Conservation (phyloP, 2,888 invertebrate genomes). For the Pyrrhia umbra region DNA sequence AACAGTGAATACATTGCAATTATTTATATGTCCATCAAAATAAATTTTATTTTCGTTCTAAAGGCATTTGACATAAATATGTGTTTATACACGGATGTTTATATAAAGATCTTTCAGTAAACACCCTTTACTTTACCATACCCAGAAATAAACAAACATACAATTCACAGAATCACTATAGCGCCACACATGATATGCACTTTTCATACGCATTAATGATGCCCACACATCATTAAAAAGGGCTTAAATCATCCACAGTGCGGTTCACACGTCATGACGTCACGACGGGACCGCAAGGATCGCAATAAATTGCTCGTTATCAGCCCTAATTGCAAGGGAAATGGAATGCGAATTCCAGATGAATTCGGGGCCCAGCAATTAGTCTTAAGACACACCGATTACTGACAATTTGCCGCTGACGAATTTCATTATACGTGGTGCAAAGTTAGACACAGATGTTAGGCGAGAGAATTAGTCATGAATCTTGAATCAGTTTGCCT, state of each 20-base stretch:
- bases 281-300: constrained; percentile 53
- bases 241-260: constrained; percentile 39
- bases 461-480: constrained; percentile 31
- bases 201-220: constrained; percentile 29
- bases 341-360: constrained; percentile 77
- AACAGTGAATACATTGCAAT: constrained; percentile 28
- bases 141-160: constrained; percentile 1
- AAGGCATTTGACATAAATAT: neutral
- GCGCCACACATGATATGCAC: constrained; percentile 20
- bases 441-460: constrained; percentile 54
- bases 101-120: neutral
- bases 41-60: constrained; percentile 8
- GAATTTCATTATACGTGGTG: constrained; percentile 63
- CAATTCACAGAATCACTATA: constrained; percentile 4
- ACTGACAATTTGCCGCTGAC: constrained; percentile 72
- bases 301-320: constrained; percentile 83
- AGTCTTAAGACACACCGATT: constrained; percentile 73
- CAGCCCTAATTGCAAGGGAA: constrained; percentile 79
- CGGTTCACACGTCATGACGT: constrained; percentile 17
- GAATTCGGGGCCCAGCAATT: constrained; percentile 76
- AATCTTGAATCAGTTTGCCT: constrained; percentile 27
- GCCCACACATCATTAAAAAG: constrained; percentile 41
- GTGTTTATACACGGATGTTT: neutral
- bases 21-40: constrained; percentile 19
- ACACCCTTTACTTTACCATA: neutral